phyloP scores from a whole-genome alignment of 2,888 invertebrate genomes.

The Pachymerium ferrugineum region DNA sequence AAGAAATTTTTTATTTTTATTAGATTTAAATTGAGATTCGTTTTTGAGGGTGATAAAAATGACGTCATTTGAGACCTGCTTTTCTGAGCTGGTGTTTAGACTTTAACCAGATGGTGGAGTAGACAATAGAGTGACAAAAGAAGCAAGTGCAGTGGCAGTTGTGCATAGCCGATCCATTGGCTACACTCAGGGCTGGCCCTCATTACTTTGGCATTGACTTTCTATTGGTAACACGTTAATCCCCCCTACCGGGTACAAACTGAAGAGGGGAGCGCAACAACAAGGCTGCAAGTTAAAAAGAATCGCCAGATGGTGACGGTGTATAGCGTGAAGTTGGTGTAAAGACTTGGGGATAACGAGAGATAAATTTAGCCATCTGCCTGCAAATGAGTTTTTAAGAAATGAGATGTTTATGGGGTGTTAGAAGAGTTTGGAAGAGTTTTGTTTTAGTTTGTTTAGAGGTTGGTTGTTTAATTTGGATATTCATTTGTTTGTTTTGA shows the following conservation, averaged over 20 bases:
- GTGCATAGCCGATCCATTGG: neutral
- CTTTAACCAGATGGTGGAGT: neutral
- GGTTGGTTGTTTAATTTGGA: too few relatives aligned
- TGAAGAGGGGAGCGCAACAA: neutral
- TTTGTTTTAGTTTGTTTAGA: too few relatives aligned
- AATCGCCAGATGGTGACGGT: neutral
- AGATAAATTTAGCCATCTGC: neutral
- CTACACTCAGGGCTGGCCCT: neutral
- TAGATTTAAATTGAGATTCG: neutral
- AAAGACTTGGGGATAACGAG: neutral
- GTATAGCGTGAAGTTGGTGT: neutral
- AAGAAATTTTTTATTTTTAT: too few relatives aligned
- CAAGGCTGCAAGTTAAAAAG: neutral
- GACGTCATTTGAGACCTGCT: neutral
- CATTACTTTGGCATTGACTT: neutral
- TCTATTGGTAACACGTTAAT: neutral
- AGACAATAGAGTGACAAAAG: neutral
- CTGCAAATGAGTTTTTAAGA: too few relatives aligned
- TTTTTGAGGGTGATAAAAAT: neutral
- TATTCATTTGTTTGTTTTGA: too few relatives aligned
- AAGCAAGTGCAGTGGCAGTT: neutral
- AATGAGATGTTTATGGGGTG: too few relatives aligned
- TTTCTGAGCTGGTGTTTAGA: neutral
- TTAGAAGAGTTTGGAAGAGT: too few relatives aligned
- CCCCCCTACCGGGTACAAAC: neutral